Evolutionary conservation across 2,888 invertebrate species (phyloP), one percentile per base, ranked within the genome.

Genomic region (Acronicta psi): DNA sequence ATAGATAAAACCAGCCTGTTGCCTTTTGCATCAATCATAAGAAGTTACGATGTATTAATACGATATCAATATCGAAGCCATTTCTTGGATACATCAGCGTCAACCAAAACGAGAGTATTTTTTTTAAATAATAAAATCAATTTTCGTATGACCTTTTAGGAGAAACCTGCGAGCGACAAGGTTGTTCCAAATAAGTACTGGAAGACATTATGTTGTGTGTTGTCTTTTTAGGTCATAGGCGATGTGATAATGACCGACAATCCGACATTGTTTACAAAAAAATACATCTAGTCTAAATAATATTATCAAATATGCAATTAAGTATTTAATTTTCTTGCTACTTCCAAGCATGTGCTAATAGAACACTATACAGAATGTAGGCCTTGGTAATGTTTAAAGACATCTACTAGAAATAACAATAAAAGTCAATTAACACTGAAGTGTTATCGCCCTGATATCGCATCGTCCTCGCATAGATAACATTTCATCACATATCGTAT

Each of bases 221-320:
- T 5, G 38, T 13, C 9, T 20, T 63, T 11, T 0, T 2, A 20
- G 49, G 29, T 59, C 60, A 51, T 18, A 36, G 20, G 42, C 37
- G 4, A 43, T 16, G 9, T 38, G 23, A 46, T 36, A 44, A 17
- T 49, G n/a, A 6, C n/a, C 34, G 34, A 34, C 34, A 13, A 34
- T n/a, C 34, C n/a, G n/a, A n/a, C n/a, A n/a, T 34, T 34, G n/a
- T 34, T 34, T n/a, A 34, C 34, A 7, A 13, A 34, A 34, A 34
- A 5, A n/a, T 34, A 34, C 6, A 34, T 34, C n/a, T 34, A 34
- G 34, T 34, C 34, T n/a, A 34, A 34, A 34, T 34, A n/a, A 34
- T 34, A 34, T 34, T 34, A 34, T 34, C 34, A 8, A 29, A 29
- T 29, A 11, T n/a, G 6, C n/a, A n/a, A 5, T n/a, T n/a, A 34